phyloP scores from a whole-genome alignment of 1,140 invertebrate genomes.

The Matsumurasca onukii region DNA sequence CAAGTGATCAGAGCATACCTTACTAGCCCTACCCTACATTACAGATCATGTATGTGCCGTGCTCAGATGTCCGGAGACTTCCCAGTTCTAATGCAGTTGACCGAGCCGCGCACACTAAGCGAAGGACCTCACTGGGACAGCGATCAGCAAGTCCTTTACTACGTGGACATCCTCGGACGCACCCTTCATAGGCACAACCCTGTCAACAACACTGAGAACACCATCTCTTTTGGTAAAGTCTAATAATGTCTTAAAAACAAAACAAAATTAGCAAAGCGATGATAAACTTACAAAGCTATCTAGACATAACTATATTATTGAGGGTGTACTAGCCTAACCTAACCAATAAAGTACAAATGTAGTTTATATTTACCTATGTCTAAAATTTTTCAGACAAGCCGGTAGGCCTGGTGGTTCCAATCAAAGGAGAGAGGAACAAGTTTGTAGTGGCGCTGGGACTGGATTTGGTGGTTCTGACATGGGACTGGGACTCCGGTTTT shows the following conservation, averaged over 20 bases:
- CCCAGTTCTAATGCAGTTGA: slow-evolving; percentile 24
- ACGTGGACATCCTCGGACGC: slow-evolving; percentile 62
- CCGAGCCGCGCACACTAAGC: slow-evolving; percentile 48
- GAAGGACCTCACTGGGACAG: slow-evolving; percentile 71
- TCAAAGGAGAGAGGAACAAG: slow-evolving; percentile 42
- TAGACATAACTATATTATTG: slow-evolving; percentile 41
- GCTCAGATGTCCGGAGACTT: not conserved
- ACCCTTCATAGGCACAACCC: slow-evolving; percentile 59
- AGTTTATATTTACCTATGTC: not conserved
- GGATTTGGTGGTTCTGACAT: slow-evolving; percentile 42
- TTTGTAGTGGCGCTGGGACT: slow-evolving; percentile 44
- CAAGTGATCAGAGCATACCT: too few relatives aligned
- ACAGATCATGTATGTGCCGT: not conserved
- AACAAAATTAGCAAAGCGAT: too few relatives aligned
- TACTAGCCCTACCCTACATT: too few relatives aligned
- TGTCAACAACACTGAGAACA: slow-evolving; percentile 52
- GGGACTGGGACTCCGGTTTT: slow-evolving; percentile 6
- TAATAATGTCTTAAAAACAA: not conserved
- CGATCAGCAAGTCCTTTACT: slow-evolving; percentile 59
- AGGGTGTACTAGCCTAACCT: not conserved
- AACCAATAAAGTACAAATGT: not conserved
- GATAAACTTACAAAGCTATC: too few relatives aligned
- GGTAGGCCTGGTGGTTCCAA: slow-evolving; percentile 49
- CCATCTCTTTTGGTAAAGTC: slow-evolving; percentile 49
- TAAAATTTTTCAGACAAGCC: slow-evolving; percentile 15